These are phyloP conservation scores for Brevimyrus niger DNA, from an alignment of 2,113 vertebrate genomes.

Conservation along the genomic window DNA sequence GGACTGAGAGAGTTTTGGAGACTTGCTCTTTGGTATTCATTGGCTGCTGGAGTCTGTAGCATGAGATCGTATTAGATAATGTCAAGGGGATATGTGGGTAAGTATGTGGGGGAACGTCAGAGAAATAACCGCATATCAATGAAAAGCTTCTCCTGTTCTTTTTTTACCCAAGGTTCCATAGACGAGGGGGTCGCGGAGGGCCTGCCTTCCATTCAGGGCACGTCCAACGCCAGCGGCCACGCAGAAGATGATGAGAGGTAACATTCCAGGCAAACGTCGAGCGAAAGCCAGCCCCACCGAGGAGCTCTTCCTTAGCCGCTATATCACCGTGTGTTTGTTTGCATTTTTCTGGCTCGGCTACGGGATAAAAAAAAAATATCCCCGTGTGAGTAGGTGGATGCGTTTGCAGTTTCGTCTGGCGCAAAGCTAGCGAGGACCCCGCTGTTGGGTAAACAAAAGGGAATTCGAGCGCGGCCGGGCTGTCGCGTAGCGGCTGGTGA, in stretches of 20 bases:
- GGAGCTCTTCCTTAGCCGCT: neutral
- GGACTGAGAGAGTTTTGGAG: neutral
- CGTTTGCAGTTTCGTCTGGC: neutral
- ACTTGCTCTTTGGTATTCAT: neutral
- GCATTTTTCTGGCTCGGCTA: neutral
- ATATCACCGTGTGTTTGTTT: neutral
- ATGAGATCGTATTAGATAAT: neutral
- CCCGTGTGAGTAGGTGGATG: neutral
- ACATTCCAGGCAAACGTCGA: neutral
- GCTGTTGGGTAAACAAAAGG: neutral
- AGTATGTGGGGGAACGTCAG: too few species aligned
- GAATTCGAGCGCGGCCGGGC: neutral
- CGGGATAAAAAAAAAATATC: neutral
- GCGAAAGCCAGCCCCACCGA: neutral
- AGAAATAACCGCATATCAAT: neutral
- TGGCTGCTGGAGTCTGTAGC: neutral
- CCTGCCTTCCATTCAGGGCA: slow-evolving; percentile 77
- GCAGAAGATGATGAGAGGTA: slow-evolving; percentile 88
- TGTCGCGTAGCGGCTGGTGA: neutral
- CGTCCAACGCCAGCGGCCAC: slow-evolving; percentile 71
- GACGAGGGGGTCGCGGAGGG: slow-evolving; percentile 88
- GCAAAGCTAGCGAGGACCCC: neutral
- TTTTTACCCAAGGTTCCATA: slow-evolving; percentile 68
- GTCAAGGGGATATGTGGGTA: neutral
- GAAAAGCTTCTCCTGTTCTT: neutral